phyloP scores from a whole-genome alignment of 2,113 vertebrate species.

The Gambusia affinis region DNA sequence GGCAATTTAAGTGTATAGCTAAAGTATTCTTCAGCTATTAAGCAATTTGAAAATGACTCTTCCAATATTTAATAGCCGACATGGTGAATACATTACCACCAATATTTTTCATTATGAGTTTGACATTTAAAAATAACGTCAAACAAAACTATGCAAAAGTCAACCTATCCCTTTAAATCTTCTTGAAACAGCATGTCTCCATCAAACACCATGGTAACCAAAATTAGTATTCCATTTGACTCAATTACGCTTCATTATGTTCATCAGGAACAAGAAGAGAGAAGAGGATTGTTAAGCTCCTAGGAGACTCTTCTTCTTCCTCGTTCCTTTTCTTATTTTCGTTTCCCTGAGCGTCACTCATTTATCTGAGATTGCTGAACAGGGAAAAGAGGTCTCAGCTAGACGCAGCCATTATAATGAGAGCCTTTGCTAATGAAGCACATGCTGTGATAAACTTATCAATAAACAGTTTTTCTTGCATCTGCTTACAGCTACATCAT shows the following conservation, averaged over 20 bases:
- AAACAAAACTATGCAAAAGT: background rate
- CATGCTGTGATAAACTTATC: background rate
- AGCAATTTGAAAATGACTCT: background rate
- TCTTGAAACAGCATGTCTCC: constrained; percentile 15
- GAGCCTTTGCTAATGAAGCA: constrained; percentile 35
- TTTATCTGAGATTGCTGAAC: constrained; percentile 28
- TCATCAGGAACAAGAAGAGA: constrained; percentile 33
- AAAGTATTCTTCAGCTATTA: background rate
- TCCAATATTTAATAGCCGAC: background rate
- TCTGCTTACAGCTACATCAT: background rate
- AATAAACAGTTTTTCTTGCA: background rate
- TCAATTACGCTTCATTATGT: constrained; percentile 57
- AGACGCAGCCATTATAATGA: constrained; percentile 21
- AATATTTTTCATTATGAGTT: background rate
- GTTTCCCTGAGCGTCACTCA: constrained; percentile 28
- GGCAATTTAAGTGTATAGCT: no score
- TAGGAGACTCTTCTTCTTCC: constrained; percentile 14
- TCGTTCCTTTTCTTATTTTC: constrained; percentile 20
- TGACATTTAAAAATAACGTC: background rate
- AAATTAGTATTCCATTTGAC: constrained; percentile 57
- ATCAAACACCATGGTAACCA: constrained; percentile 24
- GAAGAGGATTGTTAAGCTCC: constrained; percentile 34
- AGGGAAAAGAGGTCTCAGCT: constrained; percentile 18
- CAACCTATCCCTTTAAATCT: constrained; percentile 12
- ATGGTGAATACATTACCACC: background rate